A percentile compares a stretch with the other conserved stretches of the same genome.
Evolutionary conservation across 2,797 vertebrate genomes (phyloP).

Genomic region (Corythornis leucogaster): DNA sequence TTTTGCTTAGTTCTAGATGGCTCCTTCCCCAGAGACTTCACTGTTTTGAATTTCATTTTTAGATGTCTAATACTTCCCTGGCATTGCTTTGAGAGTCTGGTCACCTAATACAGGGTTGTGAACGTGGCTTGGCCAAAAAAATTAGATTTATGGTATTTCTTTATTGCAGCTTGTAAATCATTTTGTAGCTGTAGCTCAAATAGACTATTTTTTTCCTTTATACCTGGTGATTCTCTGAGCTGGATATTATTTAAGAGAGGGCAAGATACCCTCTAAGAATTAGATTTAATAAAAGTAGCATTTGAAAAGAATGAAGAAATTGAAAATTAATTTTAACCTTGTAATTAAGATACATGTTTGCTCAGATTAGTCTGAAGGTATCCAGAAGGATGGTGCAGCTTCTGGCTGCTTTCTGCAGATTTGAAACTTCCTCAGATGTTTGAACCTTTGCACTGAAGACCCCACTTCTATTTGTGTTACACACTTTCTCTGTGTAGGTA

Average conservation of each 20-base stretch:
- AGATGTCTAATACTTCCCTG: constrained; percentile 5
- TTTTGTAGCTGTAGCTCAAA: background rate
- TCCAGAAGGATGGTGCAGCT: background rate
- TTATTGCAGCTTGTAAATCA: background rate
- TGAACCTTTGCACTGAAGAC: background rate
- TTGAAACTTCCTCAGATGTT: background rate
- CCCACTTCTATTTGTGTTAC: background rate
- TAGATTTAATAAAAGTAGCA: background rate
- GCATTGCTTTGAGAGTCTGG: background rate
- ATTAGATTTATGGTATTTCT: background rate
- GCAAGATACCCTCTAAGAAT: background rate
- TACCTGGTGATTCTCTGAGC: background rate
- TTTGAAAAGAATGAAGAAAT: background rate
- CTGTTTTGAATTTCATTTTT: background rate
- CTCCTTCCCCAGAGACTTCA: background rate
- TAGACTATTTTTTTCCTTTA: background rate
- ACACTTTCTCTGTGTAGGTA: background rate
- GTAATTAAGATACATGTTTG: background rate
- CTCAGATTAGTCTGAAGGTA: background rate
- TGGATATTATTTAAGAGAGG: background rate
- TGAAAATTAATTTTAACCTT: background rate
- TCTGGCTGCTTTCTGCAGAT: background rate
- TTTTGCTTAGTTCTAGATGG: background rate
- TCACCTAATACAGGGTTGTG: background rate
- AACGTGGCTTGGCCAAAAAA: background rate